Conservation (phyloP, 2,888 invertebrate species). For the Spodoptera picta region DNA sequence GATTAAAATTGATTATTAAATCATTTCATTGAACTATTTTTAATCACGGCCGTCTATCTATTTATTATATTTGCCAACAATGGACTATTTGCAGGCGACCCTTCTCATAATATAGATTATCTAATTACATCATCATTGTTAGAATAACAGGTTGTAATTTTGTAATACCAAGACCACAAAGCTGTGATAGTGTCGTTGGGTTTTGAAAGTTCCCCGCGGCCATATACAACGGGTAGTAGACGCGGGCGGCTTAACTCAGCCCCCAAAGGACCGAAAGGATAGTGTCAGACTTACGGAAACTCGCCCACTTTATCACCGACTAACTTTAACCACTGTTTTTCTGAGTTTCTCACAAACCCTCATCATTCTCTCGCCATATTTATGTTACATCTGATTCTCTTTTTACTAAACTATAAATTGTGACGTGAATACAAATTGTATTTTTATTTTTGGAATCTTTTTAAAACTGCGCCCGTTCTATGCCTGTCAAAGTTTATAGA, state of each 20-base stretch:
- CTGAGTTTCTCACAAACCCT: conserved; percentile 14
- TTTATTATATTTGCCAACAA: too few species aligned
- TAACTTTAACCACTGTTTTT: conserved; percentile 16
- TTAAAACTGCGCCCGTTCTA: conserved; percentile 3
- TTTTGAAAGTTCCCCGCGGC: conserved; percentile 14
- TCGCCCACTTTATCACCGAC: conserved; percentile 3
- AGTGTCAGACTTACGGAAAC: conserved; percentile 17
- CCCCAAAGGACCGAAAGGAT: conserved; percentile 19
- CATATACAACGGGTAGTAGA: conserved; percentile 8
- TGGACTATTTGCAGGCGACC: too few species aligned
- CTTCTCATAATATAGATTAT: too few species aligned
- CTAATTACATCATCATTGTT: too few species aligned
- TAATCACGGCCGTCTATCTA: too few species aligned
- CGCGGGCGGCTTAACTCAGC: conserved; percentile 22
- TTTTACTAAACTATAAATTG: conserved; percentile 11
- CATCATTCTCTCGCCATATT: conserved; percentile 28
- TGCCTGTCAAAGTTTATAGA: conserved; percentile 7
- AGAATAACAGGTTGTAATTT: too few species aligned
- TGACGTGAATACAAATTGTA: conserved; percentile 6
- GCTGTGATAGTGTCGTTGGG: conserved; percentile 15
- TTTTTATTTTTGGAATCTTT: conserved; percentile 26
- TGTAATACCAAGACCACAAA: conserved; percentile 25
- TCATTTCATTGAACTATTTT: too few species aligned
- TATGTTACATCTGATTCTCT: conserved; percentile 22
- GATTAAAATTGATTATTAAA: too few species aligned